Evolutionary conservation across 1,140 invertebrate species (phyloP), one percentile per base, ranked within the genome.

Genomic region (Chrysopa pallens): DNA sequence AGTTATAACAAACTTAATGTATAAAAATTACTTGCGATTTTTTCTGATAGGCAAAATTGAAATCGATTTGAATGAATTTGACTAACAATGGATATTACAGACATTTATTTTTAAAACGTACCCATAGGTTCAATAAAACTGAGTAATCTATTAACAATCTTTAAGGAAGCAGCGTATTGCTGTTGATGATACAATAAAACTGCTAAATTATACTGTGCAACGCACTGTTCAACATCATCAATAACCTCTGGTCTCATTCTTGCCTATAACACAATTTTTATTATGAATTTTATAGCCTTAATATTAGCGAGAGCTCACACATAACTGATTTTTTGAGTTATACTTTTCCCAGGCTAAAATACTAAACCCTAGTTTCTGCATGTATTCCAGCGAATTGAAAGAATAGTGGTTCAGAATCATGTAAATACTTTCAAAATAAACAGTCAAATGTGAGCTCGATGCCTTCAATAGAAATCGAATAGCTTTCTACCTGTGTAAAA

Each of bases 121-220:
- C 80, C 81, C 59, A 85, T 69, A 4, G 80, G 75, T 53, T 85
- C 82, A 43, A 85, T 72, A 49, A 78, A 74, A 37, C 73, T 69
- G 53, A 84, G 81, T 2, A 85, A 57, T 50, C 74, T 76, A 45
- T 80, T 80, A 39, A 91, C 65, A 37, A 88, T 71, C 14, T 73
- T 67, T 11, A 84, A 59, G 6, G 86, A 78, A 42, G 76, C 68
- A 37, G 73, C 74, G 56, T 84, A 85, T 55, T 91, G 80, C 43
- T 74, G 72, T 1, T 78, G 72, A 51, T 88, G 83, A 58, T 80
- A 91, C 4, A 86, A 66, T 8, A 90, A 53, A 1, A 92, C 73
- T 1, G 86, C 84, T 53, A 87, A 81, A 58, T 90, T 91, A 56
- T 83, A 92, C 38, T 74, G 69, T 13, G 73, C 61, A 52, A 80